Evolutionary conservation across 1,140 invertebrate species (phyloP).

Genomic region (Littorina saxatilis): DNA sequence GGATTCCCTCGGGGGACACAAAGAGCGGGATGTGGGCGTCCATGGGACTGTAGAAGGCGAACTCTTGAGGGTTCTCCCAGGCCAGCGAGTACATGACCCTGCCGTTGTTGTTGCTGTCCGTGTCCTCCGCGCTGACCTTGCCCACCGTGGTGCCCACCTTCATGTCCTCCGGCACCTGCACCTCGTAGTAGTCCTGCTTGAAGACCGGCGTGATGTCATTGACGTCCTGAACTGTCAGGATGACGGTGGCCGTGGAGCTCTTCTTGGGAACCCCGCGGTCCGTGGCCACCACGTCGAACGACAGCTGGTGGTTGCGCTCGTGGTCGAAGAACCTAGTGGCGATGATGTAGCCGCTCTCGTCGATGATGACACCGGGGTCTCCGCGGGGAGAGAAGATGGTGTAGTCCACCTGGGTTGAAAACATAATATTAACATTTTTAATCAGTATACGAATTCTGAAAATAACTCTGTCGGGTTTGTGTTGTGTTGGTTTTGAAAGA

Average conservation of each 20-base stretch:
- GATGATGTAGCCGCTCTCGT: slow-evolving; percentile 49
- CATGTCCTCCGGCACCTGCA: slow-evolving; percentile 47
- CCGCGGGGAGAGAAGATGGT: slow-evolving; percentile 34
- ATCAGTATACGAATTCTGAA: no score
- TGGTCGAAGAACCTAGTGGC: slow-evolving; percentile 50
- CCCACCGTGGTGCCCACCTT: slow-evolving; percentile 39
- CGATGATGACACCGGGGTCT: slow-evolving; percentile 36
- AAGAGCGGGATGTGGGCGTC: slow-evolving; percentile 40
- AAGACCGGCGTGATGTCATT: slow-evolving; percentile 59
- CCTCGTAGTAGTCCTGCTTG: slow-evolving; percentile 41
- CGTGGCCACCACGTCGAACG: slow-evolving; percentile 54
- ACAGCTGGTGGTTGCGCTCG: slow-evolving; percentile 46
- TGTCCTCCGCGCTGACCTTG: slow-evolving; percentile 48
- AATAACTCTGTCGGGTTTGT: no score
- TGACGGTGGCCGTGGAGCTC: slow-evolving; percentile 44
- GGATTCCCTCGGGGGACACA: slow-evolving; percentile 42
- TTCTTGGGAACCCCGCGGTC: slow-evolving; percentile 52
- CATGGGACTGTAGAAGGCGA: slow-evolving; percentile 34
- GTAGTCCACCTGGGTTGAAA: no score
- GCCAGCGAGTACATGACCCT: slow-evolving; percentile 42
- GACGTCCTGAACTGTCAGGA: slow-evolving; percentile 51
- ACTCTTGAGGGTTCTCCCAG: slow-evolving; percentile 39
- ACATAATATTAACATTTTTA: no score
- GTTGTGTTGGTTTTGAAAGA: no score
- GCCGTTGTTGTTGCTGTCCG: slow-evolving; percentile 52